These are phyloP conservation scores for Sitodiplosis mosellana DNA, from an alignment of 1,140 invertebrate genomes.

Conservation along the genomic window DNA sequence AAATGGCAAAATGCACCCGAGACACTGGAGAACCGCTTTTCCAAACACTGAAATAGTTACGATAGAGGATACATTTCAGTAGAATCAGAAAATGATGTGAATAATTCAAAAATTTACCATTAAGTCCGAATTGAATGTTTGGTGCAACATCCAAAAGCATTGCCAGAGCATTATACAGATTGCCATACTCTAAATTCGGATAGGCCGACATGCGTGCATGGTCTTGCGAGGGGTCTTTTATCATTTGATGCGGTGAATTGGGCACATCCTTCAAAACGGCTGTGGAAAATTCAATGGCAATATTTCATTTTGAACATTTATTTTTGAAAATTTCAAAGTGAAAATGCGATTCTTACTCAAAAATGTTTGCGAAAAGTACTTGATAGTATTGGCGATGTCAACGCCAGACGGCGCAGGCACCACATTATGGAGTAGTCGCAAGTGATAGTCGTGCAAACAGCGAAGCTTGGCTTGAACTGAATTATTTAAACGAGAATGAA, in stretches of 20 bases:
- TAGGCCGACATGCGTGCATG: constrained; percentile 69
- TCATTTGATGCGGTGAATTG: constrained; percentile 73
- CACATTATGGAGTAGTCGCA: constrained; percentile 75
- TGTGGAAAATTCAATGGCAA: constrained; percentile 23
- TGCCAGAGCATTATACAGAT: constrained; percentile 71
- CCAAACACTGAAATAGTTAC: constrained; percentile 58
- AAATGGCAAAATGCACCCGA: constrained; percentile 87
- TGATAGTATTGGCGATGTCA: constrained; percentile 93
- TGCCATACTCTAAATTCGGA: constrained; percentile 89
- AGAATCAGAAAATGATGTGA: constrained; percentile 1
- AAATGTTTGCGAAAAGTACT: constrained; percentile 94
- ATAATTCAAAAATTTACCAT: constrained; percentile 40
- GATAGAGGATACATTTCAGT: constrained; percentile 1
- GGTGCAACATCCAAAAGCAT: constrained; percentile 67
- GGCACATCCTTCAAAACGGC: constrained; percentile 91
- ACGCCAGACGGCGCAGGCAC: constrained; percentile 81
- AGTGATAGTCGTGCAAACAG: constrained; percentile 89
- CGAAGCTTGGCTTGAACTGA: constrained; percentile 93
- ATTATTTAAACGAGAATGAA: constrained; percentile 9
- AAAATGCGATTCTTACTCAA: constrained; percentile 50
- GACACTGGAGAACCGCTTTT: constrained; percentile 41
- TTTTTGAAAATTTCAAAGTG: not conserved
- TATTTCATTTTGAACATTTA: no score
- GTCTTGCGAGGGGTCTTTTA: constrained; percentile 71
- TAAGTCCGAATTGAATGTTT: constrained; percentile 62